These are phyloP conservation scores for Tinamus major DNA, from an alignment of 2,797 vertebrate species.

Conservation along the genomic window DNA sequence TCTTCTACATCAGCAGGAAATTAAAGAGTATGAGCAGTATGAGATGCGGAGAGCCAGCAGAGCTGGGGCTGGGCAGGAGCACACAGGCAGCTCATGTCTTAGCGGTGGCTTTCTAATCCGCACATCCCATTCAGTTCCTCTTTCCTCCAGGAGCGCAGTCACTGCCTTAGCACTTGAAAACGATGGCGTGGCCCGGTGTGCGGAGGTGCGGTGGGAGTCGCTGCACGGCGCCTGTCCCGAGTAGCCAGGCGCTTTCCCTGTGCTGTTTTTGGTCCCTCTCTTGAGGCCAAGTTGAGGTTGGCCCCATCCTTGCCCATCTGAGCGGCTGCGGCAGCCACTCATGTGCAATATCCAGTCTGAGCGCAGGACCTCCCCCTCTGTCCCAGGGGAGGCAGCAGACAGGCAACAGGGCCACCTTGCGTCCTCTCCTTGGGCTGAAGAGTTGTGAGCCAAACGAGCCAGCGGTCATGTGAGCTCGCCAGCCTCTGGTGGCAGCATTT, in stretches of 20 bases:
- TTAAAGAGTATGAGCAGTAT: constrained; percentile 50
- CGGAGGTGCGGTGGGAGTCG: not conserved
- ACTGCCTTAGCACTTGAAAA: not conserved
- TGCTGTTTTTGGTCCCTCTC: not conserved
- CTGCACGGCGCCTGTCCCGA: fast-evolving
- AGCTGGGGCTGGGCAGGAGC: not conserved
- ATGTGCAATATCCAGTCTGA: not conserved
- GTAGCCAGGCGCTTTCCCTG: not conserved
- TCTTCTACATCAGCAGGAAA: constrained; percentile 66
- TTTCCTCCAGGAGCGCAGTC: not conserved
- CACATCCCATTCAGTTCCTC: not conserved
- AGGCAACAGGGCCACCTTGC: not conserved
- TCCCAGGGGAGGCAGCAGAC: not conserved
- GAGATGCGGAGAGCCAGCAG: not conserved
- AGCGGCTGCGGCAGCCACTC: fast-evolving
- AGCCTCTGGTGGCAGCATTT: not conserved
- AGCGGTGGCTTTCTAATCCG: not conserved
- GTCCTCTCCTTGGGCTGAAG: not conserved
- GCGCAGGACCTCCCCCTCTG: not conserved
- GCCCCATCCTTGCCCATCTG: not conserved
- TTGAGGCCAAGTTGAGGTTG: not conserved
- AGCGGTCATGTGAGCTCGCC: not conserved
- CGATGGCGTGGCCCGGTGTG: not conserved
- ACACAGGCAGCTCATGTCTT: not conserved
- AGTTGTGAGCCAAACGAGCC: not conserved